Conservation (phyloP, 2,888 invertebrate genomes). For the Oasisia sp. region DNA sequence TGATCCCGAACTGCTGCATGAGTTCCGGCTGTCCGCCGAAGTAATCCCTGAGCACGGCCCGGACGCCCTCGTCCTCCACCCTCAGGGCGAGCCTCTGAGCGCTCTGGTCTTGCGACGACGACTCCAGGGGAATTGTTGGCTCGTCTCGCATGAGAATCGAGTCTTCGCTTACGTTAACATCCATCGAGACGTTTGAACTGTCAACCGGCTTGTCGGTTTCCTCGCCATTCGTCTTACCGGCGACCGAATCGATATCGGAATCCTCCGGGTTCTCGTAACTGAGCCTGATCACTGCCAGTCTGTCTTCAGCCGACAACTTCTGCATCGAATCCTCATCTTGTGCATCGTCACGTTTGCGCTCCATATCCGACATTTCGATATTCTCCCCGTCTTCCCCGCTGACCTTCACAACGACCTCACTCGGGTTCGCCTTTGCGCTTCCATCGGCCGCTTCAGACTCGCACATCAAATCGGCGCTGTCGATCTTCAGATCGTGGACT, state of each 20-base stretch:
- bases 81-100: not conserved
- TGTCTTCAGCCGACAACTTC: slow-evolving; percentile 10
- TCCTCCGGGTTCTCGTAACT: slow-evolving; percentile 13
- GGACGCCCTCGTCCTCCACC: not conserved
- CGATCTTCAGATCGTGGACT: slow-evolving; percentile 24
- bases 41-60: not conserved
- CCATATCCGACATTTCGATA: not conserved
- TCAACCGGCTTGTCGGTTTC: not conserved
- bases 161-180: not conserved
- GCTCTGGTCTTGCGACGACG: not conserved
- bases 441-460: not conserved
- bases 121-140: not conserved
- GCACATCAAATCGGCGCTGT: slow-evolving; percentile 22
- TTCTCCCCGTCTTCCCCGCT: not conserved
- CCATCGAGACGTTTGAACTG: not conserved
- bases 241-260: not conserved
- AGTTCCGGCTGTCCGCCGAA: not conserved
- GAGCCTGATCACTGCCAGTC: not conserved
- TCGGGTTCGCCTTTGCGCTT: not conserved
- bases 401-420: not conserved
- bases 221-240: not conserved
- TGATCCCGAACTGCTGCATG: slow-evolving; percentile 1
- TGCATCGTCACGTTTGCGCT: not conserved
- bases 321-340: not conserved
- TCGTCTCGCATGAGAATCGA: not conserved